Evolutionary conservation across 2,888 invertebrate genomes (phyloP), one percentile per base, ranked within the genome.

Genomic region (Oscheius myriophilus): DNA sequence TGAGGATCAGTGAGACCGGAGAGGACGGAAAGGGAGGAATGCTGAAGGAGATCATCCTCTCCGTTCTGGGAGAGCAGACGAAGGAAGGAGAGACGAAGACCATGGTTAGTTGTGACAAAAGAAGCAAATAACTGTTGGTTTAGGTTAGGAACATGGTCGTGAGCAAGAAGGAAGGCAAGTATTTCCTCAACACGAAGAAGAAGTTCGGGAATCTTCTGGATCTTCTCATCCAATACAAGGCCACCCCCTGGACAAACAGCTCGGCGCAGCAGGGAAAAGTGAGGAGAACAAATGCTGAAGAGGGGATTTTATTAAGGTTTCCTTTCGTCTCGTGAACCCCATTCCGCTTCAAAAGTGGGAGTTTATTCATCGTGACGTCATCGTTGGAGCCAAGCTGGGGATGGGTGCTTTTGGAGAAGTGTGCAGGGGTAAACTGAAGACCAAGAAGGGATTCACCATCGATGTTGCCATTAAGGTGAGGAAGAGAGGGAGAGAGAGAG

Each of bases 351-450:
- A n/a, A n/a, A n/a, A n/a, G n/a, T n/a, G 64, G 64, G 64, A 64
- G 41, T 64, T 53, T 41, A 41, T 26, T 21, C 64, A 64, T 21
- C 3, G 43, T 21, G 53, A 64, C 21, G 64, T 64, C n/a, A 64
- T 16, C 3, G n/a, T 57, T 42, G 64, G 53, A n/a, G 43, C 42
- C n/a, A 26, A 64, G 49, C 26, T 64, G 12, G 63, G 63, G 3
- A 11, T 14, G 21, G 64, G 64, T 18, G 74, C 64, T 2, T 74
- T 69, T 57, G 74, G 74, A 55, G 70, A 67, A n/a, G 74, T 74
- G n/a, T 57, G 67, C 1, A 57, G 62, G 45, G 74, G 74, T n/a
- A 54, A 67, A 16, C 42, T 74, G 42, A 59, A 39, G n/a, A 51
- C 55, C 41, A 41, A 57, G 25, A 71, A 66, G 33, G 51, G 51